phyloP scores from a whole-genome alignment of 2,797 vertebrate species.

The Etheostoma perlongum region DNA sequence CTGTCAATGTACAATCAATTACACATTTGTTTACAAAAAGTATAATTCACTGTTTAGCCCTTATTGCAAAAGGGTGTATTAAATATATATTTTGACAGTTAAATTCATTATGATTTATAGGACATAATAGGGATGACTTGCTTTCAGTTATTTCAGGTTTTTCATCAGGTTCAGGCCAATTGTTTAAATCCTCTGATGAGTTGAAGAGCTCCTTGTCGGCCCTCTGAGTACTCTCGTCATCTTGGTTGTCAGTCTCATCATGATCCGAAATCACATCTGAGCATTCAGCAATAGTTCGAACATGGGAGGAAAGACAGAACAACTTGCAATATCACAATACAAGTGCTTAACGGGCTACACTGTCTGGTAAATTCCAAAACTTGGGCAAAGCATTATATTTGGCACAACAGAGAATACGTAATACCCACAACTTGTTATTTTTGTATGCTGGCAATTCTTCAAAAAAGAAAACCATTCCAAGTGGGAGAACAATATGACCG shows the following conservation, averaged over 20 bases:
- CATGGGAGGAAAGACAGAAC: neutral
- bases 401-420: neutral
- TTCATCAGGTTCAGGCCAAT: conserved; percentile 47
- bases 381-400: neutral
- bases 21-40: neutral
- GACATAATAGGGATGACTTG: conserved; percentile 34
- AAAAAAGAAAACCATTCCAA: neutral
- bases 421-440: neutral
- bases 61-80: neutral
- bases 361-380: neutral
- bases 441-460: neutral
- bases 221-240: conserved; percentile 85
- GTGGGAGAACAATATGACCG: neutral
- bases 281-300: neutral
- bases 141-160: conserved; percentile 52
- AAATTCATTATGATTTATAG: neutral
- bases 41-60: neutral
- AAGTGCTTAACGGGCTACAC: neutral
- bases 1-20: conserved; percentile 72
- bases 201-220: conserved; percentile 82
- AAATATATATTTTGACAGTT: neutral
- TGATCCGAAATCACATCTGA: conserved; percentile 73
- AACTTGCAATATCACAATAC: neutral
- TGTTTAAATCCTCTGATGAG: conserved; percentile 81
- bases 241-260: conserved; percentile 82